Evolutionary conservation across 2,797 vertebrate genomes (phyloP).

Genomic region (Notamacropus eugenii): DNA sequence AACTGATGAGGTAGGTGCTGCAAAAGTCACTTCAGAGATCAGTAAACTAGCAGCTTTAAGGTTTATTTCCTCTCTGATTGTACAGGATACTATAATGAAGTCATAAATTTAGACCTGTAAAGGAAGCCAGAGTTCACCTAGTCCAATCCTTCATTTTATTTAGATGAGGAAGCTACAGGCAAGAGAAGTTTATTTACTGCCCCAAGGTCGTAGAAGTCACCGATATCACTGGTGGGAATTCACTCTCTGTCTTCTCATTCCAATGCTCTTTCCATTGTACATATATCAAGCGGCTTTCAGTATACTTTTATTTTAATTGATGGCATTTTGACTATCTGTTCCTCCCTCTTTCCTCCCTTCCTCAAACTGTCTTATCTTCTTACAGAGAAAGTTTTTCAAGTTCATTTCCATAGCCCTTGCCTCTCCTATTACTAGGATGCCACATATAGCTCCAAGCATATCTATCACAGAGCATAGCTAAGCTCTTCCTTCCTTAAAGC

Average conservation of each 20-base stretch:
- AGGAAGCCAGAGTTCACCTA: neutral
- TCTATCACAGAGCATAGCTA: neutral
- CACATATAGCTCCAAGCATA: rapidly evolving
- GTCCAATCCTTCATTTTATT: neutral
- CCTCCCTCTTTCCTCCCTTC: neutral
- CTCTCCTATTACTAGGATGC: neutral
- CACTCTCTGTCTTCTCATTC: neutral
- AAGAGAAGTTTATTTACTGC: neutral
- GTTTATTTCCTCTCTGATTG: neutral
- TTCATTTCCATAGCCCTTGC: neutral
- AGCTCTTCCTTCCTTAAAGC: neutral
- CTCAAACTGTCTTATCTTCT: rapidly evolving
- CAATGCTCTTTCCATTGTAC: neutral
- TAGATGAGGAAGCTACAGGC: neutral
- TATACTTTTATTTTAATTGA: neutral
- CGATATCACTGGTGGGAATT: neutral
- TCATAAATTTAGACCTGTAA: neutral
- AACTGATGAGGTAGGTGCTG: neutral
- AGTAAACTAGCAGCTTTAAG: neutral
- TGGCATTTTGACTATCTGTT: neutral
- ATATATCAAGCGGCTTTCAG: neutral
- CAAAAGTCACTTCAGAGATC: neutral
- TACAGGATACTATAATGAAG: neutral
- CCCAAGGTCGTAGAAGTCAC: neutral
- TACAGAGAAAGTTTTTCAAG: too few species aligned